These are phyloP conservation scores for Asbolus verrucosus DNA, from an alignment of 1,140 invertebrate genomes.

Conservation along the genomic window DNA sequence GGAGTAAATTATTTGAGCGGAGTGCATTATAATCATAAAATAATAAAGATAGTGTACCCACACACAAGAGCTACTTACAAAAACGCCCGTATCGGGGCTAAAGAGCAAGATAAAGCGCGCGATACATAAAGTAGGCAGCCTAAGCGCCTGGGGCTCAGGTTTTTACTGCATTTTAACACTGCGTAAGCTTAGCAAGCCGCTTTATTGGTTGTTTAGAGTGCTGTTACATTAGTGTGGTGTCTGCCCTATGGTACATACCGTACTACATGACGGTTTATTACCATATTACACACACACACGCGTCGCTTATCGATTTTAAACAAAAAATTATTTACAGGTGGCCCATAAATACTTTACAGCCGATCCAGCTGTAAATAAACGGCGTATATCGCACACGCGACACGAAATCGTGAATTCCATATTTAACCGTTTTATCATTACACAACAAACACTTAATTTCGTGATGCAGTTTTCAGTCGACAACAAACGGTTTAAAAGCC, in stretches of 20 bases:
- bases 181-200: slow-evolving; percentile 61
- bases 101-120: slow-evolving; percentile 54
- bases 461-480: too few relatives aligned
- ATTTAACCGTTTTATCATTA: too few relatives aligned
- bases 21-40: slow-evolving; percentile 62
- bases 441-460: too few relatives aligned
- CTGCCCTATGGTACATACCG: slow-evolving; percentile 9
- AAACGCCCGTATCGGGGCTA: slow-evolving; percentile 56
- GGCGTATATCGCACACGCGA: too few relatives aligned
- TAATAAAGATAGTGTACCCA: slow-evolving; percentile 60
- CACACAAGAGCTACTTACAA: slow-evolving; percentile 50
- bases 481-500: too few relatives aligned
- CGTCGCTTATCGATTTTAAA: neutral
- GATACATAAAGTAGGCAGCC: slow-evolving; percentile 57
- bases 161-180: slow-evolving; percentile 64
- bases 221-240: slow-evolving; percentile 60
- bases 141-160: slow-evolving; percentile 59
- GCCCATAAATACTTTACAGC: slow-evolving; percentile 1
- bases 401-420: too few relatives aligned
- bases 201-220: slow-evolving; percentile 64
- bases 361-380: too few relatives aligned
- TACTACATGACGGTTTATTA: neutral
- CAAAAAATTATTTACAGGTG: slow-evolving; percentile 11
- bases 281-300: neutral
- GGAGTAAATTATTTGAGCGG: slow-evolving; percentile 53